A percentile compares a stretch with the other conserved stretches of the same genome.
These are phyloP conservation scores for Macroramphosus scolopax DNA, from an alignment of 2,797 vertebrate genomes.

Conservation along the genomic window DNA sequence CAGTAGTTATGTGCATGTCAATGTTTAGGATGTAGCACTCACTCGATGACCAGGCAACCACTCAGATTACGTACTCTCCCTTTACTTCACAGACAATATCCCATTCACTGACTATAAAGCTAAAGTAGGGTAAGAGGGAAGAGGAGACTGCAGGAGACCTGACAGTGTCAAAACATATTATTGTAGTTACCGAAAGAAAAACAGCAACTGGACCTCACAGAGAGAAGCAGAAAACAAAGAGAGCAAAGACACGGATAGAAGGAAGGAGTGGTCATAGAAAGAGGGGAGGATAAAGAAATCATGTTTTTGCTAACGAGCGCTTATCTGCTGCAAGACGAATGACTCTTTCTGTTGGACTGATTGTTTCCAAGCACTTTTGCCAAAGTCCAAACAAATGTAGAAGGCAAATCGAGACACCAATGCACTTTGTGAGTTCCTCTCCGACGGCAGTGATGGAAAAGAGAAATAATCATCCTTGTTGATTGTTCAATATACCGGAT, in stretches of 20 bases:
- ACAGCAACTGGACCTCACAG: slow-evolving; percentile 61
- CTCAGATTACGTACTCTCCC: slow-evolving; percentile 20
- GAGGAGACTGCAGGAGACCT: slow-evolving; percentile 56
- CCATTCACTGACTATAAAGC: slow-evolving; percentile 44
- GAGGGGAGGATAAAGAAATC: slow-evolving; percentile 9
- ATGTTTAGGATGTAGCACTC: slow-evolving; percentile 9
- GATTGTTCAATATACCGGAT: slow-evolving; percentile 31
- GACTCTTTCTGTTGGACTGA: slow-evolving; percentile 34
- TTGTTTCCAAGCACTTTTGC: neutral
- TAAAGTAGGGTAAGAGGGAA: slow-evolving; percentile 34
- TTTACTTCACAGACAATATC: slow-evolving; percentile 29
- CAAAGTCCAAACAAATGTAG: slow-evolving; percentile 31
- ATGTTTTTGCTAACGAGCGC: slow-evolving; percentile 19
- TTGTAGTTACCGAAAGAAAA: slow-evolving; percentile 42
- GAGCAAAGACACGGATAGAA: slow-evolving; percentile 1
- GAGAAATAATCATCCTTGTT: slow-evolving; percentile 28
- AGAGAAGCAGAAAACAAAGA: slow-evolving; percentile 19
- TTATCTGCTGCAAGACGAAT: slow-evolving; percentile 13
- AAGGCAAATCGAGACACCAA: slow-evolving; percentile 40
- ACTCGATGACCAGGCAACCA: slow-evolving; percentile 4
- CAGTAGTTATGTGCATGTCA: slow-evolving; percentile 15
- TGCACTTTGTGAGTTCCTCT: slow-evolving; percentile 26
- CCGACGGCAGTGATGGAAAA: slow-evolving; percentile 50
- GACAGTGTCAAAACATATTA: no score
- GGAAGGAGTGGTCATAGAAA: slow-evolving; percentile 1